Conservation (phyloP, 2,113 vertebrate species). For the Tragelaphus buxtoni region DNA sequence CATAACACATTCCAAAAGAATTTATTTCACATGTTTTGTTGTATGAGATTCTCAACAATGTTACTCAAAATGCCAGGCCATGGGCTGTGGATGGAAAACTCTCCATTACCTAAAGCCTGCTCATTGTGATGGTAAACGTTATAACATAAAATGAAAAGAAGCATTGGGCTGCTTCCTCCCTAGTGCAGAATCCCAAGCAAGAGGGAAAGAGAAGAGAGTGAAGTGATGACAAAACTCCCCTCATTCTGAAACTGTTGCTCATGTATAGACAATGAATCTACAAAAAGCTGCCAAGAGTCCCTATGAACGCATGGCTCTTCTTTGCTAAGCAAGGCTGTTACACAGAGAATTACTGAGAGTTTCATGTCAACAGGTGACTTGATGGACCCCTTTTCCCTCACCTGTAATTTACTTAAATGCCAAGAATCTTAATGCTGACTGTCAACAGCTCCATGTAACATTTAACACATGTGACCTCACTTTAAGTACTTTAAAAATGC, state of each 20-base stretch:
- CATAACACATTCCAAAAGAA: background rate
- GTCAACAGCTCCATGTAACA: background rate
- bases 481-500: slow-evolving; percentile 58
- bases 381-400: slow-evolving; percentile 18
- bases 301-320: background rate
- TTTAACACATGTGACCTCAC: slow-evolving; percentile 37
- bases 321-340: background rate
- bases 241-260: background rate
- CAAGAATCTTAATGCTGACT: slow-evolving; percentile 20
- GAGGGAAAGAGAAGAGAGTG: background rate
- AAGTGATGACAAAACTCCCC: background rate
- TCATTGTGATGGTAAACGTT: background rate
- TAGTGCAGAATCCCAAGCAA: background rate
- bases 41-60: background rate
- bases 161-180: background rate
- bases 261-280: background rate
- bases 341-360: background rate
- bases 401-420: slow-evolving; percentile 55
- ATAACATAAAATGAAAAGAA: background rate
- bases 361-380: background rate
- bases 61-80: background rate
- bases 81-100: background rate
- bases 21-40: background rate
- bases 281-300: background rate
- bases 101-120: background rate